Evolutionary conservation across 2,797 vertebrate species (phyloP).

Genomic region (Pempheris klunzingeri): DNA sequence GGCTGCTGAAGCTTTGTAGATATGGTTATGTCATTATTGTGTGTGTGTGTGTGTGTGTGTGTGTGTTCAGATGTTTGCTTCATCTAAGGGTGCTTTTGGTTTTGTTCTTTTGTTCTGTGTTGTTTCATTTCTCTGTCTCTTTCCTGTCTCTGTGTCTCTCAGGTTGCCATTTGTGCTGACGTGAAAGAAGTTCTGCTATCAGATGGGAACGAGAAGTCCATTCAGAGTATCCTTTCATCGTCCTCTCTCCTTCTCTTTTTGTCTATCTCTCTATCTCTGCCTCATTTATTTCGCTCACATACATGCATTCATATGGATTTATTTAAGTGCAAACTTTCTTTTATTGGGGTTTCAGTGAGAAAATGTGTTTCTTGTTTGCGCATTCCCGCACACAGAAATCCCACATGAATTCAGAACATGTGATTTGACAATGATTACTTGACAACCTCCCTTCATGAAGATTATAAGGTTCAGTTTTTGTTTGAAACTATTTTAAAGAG

Average conservation of each 20-base stretch:
- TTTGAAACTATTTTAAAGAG: neutral
- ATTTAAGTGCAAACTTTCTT: conserved; percentile 38
- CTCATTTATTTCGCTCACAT: conserved; percentile 49
- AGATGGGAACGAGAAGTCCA: conserved; percentile 99
- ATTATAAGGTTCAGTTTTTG: neutral
- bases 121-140: conserved; percentile 80
- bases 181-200: conserved; percentile 99
- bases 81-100: conserved; percentile 72
- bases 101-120: conserved; percentile 78
- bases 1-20: conserved; percentile 78
- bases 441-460: neutral
- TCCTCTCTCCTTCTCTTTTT: conserved; percentile 44
- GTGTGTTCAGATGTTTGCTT: conserved; percentile 77
- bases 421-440: neutral
- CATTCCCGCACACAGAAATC: conserved; percentile 14
- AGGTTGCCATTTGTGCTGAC: conserved; percentile 99
- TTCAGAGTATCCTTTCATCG: conserved; percentile 98
- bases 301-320: conserved; percentile 35
- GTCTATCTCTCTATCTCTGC: conserved; percentile 45
- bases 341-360: conserved; percentile 22
- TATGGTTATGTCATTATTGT: conserved; percentile 79
- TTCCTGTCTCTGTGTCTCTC: conserved; percentile 82
- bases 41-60: conserved; percentile 52
- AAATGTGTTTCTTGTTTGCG: neutral
- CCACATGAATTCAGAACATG: neutral